These are phyloP conservation scores for Bradypus variegatus DNA, from an alignment of 2,797 vertebrate genomes.

Conservation along the genomic window DNA sequence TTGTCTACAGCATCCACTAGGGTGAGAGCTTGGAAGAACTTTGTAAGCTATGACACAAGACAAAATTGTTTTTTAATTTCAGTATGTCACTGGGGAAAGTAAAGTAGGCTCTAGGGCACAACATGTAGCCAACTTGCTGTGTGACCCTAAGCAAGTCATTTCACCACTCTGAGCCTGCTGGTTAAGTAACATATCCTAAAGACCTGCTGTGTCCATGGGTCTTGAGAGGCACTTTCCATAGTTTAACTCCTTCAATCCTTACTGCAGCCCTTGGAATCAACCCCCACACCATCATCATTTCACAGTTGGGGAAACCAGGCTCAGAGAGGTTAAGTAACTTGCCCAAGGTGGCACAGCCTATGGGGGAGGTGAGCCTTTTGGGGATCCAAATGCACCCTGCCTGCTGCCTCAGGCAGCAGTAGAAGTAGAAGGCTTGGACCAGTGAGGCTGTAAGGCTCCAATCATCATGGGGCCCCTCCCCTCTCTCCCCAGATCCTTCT, in stretches of 20 bases:
- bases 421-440: rapidly evolving
- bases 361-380: not conserved
- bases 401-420: not conserved
- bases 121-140: not conserved
- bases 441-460: rapidly evolving
- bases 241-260: not conserved
- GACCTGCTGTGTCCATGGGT: rapidly evolving
- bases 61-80: not conserved
- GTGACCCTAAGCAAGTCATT: not conserved
- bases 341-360: not conserved
- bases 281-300: not conserved
- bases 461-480: rapidly evolving
- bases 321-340: not conserved
- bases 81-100: not conserved
- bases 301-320: not conserved
- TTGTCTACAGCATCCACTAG: not conserved
- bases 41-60: not conserved
- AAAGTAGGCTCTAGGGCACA: not conserved
- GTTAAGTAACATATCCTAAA: not conserved
- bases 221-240: rapidly evolving
- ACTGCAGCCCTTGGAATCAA: not conserved
- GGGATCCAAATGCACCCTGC: not conserved
- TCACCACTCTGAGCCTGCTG: not conserved
- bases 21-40: not conserved
- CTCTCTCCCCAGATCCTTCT: conserved; percentile 80